Conservation (phyloP, 2,888 invertebrate genomes). For the Nemotelus nigrinus region DNA sequence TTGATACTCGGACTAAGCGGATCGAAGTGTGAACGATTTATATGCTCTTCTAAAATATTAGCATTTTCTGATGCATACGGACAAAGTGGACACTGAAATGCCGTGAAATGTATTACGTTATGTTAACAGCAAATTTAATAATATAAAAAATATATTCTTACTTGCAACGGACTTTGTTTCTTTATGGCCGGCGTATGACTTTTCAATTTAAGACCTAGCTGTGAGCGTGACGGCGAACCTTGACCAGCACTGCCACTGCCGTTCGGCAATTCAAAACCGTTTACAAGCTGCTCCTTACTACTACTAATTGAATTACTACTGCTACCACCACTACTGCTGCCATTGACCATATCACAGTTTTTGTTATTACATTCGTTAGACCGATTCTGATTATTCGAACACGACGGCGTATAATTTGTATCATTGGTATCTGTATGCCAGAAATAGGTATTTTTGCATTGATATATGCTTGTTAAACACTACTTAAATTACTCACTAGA, state of each 20-base stretch:
- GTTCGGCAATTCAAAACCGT: conserved; percentile 53
- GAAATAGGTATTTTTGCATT: too few species aligned
- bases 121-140: not conserved
- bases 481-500: conserved; percentile 37
- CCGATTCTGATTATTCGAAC: conserved; percentile 50
- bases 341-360: conserved; percentile 54
- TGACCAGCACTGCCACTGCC: conserved; percentile 66
- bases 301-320: conserved; percentile 47
- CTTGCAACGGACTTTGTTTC: conserved; percentile 52
- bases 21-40: conserved; percentile 82
- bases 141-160: conserved; percentile 29
- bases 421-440: not conserved
- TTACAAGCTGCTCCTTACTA: conserved; percentile 46
- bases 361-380: conserved; percentile 56
- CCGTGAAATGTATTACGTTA: not conserved
- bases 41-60: conserved; percentile 80
- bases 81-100: conserved; percentile 77
- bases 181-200: conserved; percentile 66
- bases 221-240: conserved; percentile 78
- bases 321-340: conserved; percentile 46
- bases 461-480: too few species aligned
- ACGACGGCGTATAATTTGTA: conserved; percentile 47
- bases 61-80: conserved; percentile 80
- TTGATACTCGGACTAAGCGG: conserved; percentile 62
- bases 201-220: conserved; percentile 75